Percentiles rank a stretch among this genome's conserved stretches.
Conservation (phyloP, 2,888 invertebrate species). For the Melanotus villosus region DNA sequence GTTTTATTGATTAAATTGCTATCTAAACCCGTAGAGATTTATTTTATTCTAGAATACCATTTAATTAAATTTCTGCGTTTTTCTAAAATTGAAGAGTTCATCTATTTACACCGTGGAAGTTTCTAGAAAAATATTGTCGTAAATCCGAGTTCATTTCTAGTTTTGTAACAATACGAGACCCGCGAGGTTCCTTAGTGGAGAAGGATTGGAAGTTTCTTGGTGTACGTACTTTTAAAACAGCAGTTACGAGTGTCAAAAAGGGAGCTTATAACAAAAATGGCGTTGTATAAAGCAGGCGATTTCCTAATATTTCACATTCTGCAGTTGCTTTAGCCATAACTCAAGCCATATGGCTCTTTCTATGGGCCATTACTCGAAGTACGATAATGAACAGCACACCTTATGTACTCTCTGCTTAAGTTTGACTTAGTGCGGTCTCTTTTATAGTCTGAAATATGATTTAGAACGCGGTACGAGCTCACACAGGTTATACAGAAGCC, state of each 20-base stretch:
- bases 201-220: neutral
- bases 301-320: constrained; percentile 48
- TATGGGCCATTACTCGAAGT: constrained; percentile 54
- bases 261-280: constrained; percentile 45
- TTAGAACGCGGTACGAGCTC: constrained; percentile 31
- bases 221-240: constrained; percentile 27
- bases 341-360: constrained; percentile 53
- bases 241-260: constrained; percentile 28
- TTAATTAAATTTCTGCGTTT: too few relatives aligned
- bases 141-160: too few relatives aligned
- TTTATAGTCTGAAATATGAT: constrained; percentile 52
- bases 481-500: constrained; percentile 32
- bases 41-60: too few relatives aligned
- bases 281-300: constrained; percentile 42
- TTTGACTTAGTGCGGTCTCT: constrained; percentile 55
- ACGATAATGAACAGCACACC: constrained; percentile 58
- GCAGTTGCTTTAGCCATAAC: constrained; percentile 54
- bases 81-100: too few relatives aligned
- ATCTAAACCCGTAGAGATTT: too few relatives aligned
- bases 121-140: too few relatives aligned
- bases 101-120: too few relatives aligned
- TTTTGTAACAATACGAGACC: too few relatives aligned
- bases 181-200: neutral
- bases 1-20: too few relatives aligned
- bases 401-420: constrained; percentile 54